Conservation (phyloP, 1,140 invertebrate genomes). For the Drosophila novamexicana region DNA sequence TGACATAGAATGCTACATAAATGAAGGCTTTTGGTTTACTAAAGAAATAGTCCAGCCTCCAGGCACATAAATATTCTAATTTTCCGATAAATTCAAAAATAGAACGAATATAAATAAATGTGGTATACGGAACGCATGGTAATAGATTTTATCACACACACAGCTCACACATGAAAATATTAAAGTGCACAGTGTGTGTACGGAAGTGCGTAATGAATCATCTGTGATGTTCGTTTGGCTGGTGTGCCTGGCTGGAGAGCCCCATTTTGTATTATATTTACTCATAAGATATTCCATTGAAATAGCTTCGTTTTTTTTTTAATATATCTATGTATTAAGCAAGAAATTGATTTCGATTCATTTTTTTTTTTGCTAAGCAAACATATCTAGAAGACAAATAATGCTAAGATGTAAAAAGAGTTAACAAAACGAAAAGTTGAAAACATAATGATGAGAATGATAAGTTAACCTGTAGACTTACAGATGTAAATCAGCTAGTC, state of each 20-base stretch:
- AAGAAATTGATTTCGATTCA: not conserved
- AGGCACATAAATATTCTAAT: slow-evolving; percentile 24
- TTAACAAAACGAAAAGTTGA: not conserved
- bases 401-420: not conserved
- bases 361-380: not conserved
- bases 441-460: no score
- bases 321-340: not conserved
- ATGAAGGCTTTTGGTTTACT: slow-evolving; percentile 12
- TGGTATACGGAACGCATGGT: not conserved
- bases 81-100: slow-evolving; percentile 40
- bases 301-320: not conserved
- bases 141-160: slow-evolving; percentile 35
- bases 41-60: slow-evolving; percentile 8
- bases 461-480: no score
- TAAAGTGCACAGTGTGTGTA: slow-evolving; percentile 25
- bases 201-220: slow-evolving; percentile 65
- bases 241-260: not conserved
- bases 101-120: slow-evolving; percentile 14
- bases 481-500: no score
- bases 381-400: not conserved
- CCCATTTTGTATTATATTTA: slow-evolving; percentile 3
- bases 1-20: not conserved
- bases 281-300: not conserved
- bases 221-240: slow-evolving; percentile 36
- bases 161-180: slow-evolving; percentile 22